Evolutionary conservation across 2,888 invertebrate species (phyloP).

Genomic region (Hyalella azteca): DNA sequence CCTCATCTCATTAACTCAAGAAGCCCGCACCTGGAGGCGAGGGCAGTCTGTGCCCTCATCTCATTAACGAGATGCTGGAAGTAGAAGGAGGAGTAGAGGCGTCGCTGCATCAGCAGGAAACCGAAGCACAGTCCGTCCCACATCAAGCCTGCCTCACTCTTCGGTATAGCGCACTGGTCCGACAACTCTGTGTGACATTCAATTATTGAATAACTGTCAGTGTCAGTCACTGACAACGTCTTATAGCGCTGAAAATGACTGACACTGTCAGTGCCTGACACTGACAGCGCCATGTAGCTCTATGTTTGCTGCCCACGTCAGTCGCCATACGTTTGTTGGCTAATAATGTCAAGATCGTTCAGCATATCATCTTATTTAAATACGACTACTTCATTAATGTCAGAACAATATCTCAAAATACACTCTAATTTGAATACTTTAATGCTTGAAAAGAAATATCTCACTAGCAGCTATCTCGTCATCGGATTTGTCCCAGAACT

Average conservation of each 20-base stretch:
- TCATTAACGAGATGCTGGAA: constrained; percentile 97
- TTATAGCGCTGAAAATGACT: no score
- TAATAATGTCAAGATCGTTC: no score
- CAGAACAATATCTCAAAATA: no score
- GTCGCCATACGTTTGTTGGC: no score
- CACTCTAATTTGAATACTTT: no score
- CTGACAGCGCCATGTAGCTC: no score
- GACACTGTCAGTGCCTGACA: no score
- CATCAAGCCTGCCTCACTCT: constrained; percentile 83
- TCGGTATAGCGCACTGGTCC: constrained; percentile 72
- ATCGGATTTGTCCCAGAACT: constrained; percentile 66
- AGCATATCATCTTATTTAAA: no score
- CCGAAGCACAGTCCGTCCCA: constrained; percentile 97
- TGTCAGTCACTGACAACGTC: no score
- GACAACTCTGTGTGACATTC: constrained; percentile 43
- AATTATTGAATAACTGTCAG: no score
- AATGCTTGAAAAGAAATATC: not conserved
- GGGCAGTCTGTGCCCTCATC: constrained; percentile 89
- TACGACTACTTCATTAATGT: no score
- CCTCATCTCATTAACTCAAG: constrained; percentile 93
- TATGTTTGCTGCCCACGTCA: no score
- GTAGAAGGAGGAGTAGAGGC: constrained; percentile 93
- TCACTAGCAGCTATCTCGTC: constrained; percentile 50
- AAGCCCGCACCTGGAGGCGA: constrained; percentile 82
- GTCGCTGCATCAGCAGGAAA: constrained; percentile 86